Evolutionary conservation across 2,113 vertebrate species (phyloP).

Genomic region (Glareola pratincola): DNA sequence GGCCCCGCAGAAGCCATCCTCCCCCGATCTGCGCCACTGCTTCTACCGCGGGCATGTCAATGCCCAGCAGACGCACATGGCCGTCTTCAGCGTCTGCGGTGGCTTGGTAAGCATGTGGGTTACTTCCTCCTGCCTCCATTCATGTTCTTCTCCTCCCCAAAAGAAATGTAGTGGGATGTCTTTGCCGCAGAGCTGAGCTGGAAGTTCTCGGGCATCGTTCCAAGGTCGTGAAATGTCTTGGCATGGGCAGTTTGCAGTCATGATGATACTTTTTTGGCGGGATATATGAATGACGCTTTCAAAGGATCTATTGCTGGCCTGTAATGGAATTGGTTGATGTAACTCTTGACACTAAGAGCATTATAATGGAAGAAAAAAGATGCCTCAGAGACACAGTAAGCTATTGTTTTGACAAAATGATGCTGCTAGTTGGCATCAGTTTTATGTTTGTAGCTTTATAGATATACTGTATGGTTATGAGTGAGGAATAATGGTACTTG

Average conservation of each 20-base stretch:
- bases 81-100: conserved; percentile 91
- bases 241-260: not conserved
- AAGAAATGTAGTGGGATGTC: not conserved
- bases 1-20: not conserved
- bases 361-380: not conserved
- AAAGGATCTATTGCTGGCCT: not conserved
- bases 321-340: not conserved
- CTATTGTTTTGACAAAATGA: not conserved
- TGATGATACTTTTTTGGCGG: not conserved
- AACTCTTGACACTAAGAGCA: not conserved
- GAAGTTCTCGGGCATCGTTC: not conserved
- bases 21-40: conserved; percentile 85
- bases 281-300: not conserved
- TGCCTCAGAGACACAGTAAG: not conserved
- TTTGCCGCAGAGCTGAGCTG: not conserved
- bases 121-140: not conserved
- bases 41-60: conserved; percentile 95
- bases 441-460: not conserved
- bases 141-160: not conserved
- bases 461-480: not conserved
- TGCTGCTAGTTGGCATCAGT: not conserved
- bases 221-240: not conserved
- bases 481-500: not conserved
- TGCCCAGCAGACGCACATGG: conserved; percentile 71
- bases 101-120: conserved; percentile 86